A percentile compares a stretch with the other conserved stretches of the same genome.
Evolutionary conservation across 2,113 vertebrate species (phyloP).

Genomic region (Macaca mulatta): DNA sequence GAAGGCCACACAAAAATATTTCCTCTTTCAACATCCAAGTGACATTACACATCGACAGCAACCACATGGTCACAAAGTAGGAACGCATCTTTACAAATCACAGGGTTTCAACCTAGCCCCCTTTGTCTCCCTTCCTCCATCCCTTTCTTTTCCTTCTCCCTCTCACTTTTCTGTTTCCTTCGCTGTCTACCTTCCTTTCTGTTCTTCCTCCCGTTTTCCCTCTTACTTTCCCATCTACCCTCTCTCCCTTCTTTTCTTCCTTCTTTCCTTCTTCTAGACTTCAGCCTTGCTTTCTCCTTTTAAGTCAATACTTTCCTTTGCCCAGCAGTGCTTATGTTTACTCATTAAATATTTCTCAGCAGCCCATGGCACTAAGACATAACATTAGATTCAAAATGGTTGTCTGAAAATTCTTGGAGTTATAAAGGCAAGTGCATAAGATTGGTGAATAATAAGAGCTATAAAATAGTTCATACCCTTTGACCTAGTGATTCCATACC

Average conservation of each 20-base stretch:
- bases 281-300: not conserved
- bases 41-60: not conserved
- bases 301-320: slow-evolving; percentile 27
- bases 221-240: fast-evolving
- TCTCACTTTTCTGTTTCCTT: no score
- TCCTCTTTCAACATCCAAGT: not conserved
- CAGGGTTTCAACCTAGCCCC: not conserved
- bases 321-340: not conserved
- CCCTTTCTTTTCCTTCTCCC: not conserved
- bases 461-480: not conserved
- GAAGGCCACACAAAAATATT: not conserved
- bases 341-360: slow-evolving; percentile 23
- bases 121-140: not conserved
- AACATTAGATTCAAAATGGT: slow-evolving; percentile 23
- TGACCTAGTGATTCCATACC: not conserved
- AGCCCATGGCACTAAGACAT: slow-evolving; percentile 36
- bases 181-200: fast-evolving
- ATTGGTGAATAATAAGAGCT: not conserved
- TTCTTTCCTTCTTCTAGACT: not conserved
- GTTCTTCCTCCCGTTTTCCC: fast-evolving
- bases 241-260: not conserved
- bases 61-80: not conserved
- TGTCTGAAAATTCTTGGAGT: slow-evolving; percentile 39
- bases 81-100: not conserved
- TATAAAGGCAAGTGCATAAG: slow-evolving; percentile 45